Conservation (phyloP, 2,113 vertebrate genomes). For the Megaleporinus macrocephalus region DNA sequence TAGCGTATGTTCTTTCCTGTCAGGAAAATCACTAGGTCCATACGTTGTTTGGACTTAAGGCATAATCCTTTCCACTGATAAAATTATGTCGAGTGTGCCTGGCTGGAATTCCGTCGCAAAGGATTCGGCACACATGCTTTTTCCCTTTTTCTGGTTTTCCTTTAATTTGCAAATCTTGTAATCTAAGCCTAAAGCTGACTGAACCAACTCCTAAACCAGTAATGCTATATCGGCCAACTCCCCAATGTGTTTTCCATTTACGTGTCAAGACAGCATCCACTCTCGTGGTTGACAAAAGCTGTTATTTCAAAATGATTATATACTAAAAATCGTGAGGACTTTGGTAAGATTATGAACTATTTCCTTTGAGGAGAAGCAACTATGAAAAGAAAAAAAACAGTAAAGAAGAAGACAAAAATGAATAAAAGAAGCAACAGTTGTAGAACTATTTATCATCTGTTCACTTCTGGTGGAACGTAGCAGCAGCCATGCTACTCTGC, state of each 20-base stretch:
- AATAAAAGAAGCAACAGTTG: conserved; percentile 38
- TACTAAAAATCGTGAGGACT: conserved; percentile 81
- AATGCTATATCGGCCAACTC: conserved; percentile 83
- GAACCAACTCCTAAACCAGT: conserved; percentile 88
- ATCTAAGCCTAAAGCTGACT: conserved; percentile 92
- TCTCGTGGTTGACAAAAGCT: conserved; percentile 87
- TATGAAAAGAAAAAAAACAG: conserved; percentile 34
- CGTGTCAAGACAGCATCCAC: conserved; percentile 92
- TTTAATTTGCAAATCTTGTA: conserved; percentile 98
- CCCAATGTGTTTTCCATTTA: conserved; percentile 96
- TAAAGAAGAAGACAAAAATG: conserved; percentile 13
- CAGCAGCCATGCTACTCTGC: conserved; percentile 65
- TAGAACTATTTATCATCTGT: conserved; percentile 70
- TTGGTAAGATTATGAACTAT: conserved; percentile 80
- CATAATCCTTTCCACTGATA: conserved; percentile 81
- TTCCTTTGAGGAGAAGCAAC: conserved; percentile 72
- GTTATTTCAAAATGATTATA: conserved; percentile 92
- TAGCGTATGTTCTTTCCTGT: conserved; percentile 66
- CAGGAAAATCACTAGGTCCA: conserved; percentile 74
- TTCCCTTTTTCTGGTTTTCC: conserved; percentile 85
- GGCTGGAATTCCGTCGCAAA: conserved; percentile 76
- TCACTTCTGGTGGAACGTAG: conserved; percentile 66
- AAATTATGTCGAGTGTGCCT: conserved; percentile 73
- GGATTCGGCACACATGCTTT: conserved; percentile 82
- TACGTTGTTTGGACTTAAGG: conserved; percentile 76